phyloP scores from a whole-genome alignment of 23 tunicate species.

The Aplidium turbinatum region DNA sequence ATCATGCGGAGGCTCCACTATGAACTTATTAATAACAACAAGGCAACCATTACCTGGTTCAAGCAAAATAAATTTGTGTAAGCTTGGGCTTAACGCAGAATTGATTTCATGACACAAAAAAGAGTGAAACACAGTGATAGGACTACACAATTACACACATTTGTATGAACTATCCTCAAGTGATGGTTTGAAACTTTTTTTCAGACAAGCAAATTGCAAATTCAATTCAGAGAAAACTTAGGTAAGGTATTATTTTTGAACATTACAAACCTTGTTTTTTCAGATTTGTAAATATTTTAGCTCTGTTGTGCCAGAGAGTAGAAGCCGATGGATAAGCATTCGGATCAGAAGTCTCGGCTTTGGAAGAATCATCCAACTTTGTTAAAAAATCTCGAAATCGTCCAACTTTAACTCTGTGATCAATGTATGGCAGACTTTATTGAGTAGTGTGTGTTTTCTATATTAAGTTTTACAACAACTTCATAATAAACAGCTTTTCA shows the following conservation, averaged over 20 bases:
- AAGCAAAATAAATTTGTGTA: too few relatives aligned
- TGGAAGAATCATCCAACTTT: slow-evolving; percentile 27
- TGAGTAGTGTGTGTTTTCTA: not conserved
- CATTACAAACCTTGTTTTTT: slow-evolving; percentile 68
- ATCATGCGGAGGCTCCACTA: too few relatives aligned
- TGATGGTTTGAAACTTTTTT: not conserved
- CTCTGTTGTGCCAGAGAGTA: slow-evolving; percentile 44
- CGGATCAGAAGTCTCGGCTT: not conserved
- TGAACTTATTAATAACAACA: too few relatives aligned
- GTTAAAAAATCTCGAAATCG: slow-evolving; percentile 32
- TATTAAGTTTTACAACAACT: not conserved
- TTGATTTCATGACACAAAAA: too few relatives aligned
- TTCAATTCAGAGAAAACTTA: too few relatives aligned
- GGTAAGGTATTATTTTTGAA: too few relatives aligned
- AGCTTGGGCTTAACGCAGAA: too few relatives aligned
- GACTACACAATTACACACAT: too few relatives aligned
- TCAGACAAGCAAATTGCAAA: not conserved
- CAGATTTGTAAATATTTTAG: slow-evolving; percentile 44
- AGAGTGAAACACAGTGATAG: too few relatives aligned
- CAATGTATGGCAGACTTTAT: not conserved
- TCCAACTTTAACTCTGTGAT: slow-evolving; percentile 20
- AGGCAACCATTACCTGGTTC: too few relatives aligned
- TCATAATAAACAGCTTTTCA: too few relatives aligned
- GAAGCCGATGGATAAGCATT: slow-evolving; percentile 25
- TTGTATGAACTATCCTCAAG: too few relatives aligned